Percentiles rank a stretch among this genome's conserved stretches.
These are phyloP conservation scores for Chrysaora quinquecirrha DNA, from an alignment of 30 jellyfish, hydroid and myxozoan species.

Conservation along the genomic window DNA sequence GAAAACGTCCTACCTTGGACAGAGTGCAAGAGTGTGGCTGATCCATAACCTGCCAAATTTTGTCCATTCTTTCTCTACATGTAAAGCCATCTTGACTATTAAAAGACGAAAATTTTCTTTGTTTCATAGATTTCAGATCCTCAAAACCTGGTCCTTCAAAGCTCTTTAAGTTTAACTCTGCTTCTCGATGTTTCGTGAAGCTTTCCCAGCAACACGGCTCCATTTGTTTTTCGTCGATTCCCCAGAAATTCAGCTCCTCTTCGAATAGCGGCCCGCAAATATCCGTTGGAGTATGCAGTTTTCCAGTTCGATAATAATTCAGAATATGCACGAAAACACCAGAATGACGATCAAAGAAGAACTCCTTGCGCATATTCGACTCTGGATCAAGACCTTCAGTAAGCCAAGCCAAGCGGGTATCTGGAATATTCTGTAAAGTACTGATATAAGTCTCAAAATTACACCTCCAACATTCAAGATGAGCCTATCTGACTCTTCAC, in stretches of 20 bases:
- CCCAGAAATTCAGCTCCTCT: slow-evolving; percentile 98
- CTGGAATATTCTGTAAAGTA: slow-evolving; percentile 91
- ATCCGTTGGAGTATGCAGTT: slow-evolving; percentile 94
- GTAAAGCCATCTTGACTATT: slow-evolving; percentile 43
- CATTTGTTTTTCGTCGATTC: slow-evolving; percentile 98
- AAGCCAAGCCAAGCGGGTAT: slow-evolving; percentile 96
- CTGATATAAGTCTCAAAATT: slow-evolving; percentile 83
- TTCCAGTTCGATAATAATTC: slow-evolving; percentile 93
- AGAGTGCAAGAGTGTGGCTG: slow-evolving; percentile 93
- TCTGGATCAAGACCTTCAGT: slow-evolving; percentile 84
- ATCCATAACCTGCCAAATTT: slow-evolving; percentile 84
- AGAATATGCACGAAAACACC: slow-evolving; percentile 95
- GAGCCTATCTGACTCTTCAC: slow-evolving; percentile 80
- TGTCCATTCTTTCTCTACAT: slow-evolving; percentile 60
- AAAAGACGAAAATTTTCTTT: slow-evolving; percentile 59
- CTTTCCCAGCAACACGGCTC: slow-evolving; percentile 99
- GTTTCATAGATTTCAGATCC: slow-evolving; percentile 63
- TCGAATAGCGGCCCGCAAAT: slow-evolving; percentile 95
- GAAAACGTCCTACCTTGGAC: slow-evolving; percentile 95
- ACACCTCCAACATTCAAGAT: slow-evolving; percentile 89
- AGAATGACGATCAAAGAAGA: slow-evolving; percentile 95
- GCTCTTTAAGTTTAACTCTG: slow-evolving; percentile 86
- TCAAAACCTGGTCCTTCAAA: slow-evolving; percentile 98
- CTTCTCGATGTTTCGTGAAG: slow-evolving; percentile 96
- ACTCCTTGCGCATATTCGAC: slow-evolving; percentile 62